Evolutionary conservation across 30 jellyfish, hydroid and myxozoan genomes (phyloP).

Genomic region (Aurelia sp.): DNA sequence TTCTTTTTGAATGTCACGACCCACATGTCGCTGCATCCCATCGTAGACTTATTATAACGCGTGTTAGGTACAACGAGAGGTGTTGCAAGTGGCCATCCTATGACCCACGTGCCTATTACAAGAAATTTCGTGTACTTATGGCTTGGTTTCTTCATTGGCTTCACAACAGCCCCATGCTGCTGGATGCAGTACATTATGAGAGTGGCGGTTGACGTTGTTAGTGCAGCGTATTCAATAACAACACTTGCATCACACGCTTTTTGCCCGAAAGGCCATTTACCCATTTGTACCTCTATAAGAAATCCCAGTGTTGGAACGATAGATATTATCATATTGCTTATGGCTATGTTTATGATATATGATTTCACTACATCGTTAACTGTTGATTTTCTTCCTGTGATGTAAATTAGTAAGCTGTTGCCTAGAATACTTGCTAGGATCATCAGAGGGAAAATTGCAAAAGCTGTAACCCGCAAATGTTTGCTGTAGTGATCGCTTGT

Average conservation of each 20-base stretch:
- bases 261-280: conserved; percentile 1
- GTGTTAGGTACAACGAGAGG: background rate
- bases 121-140: background rate
- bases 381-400: background rate
- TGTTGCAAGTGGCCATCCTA: background rate
- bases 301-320: conserved; percentile 2
- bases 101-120: background rate
- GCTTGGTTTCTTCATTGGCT: conserved; percentile 2
- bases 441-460: no score
- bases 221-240: conserved; percentile 17
- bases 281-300: background rate
- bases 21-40: background rate
- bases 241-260: conserved; percentile 1
- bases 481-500: no score
- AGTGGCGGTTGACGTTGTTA: background rate
- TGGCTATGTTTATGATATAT: background rate
- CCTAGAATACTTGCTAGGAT: background rate
- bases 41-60: no score
- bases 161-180: background rate
- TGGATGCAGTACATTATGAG: background rate
- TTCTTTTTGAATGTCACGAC: background rate
- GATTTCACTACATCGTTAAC: background rate
- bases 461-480: no score
- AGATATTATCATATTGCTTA: background rate
- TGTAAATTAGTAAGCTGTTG: background rate